Evolutionary conservation across 2,888 invertebrate species (phyloP), one percentile per base, ranked within the genome.

Genomic region (Dicranocentrus wangi): DNA sequence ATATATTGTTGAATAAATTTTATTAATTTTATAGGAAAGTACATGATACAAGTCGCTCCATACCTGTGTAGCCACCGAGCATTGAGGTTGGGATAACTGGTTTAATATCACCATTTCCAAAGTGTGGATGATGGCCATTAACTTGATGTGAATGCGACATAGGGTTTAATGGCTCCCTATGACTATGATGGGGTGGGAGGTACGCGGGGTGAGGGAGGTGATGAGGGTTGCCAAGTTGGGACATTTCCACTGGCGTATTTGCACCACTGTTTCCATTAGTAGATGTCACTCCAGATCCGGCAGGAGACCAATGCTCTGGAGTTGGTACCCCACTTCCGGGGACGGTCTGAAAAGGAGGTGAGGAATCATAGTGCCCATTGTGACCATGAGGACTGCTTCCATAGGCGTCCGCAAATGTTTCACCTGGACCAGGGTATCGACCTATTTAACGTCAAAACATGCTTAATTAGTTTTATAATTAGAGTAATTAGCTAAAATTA

Each of bases 261-360:
- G 79, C 85, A 71, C 86, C 85, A 82, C 84, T 86, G 66, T 68
- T 73, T 17, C 75, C 81, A 51, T 80, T 75, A n/a, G 53, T 42
- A 5, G 81, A 76, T 8, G 71, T 27, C 1, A 77, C 76, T 23
- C 76, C 76, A 19, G 83, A 83, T 65, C 83, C 83, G 10, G 84
- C 79, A 27, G 85, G 81, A 51, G 85, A 85, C 85, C 86, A 86
- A 61, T 86, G 86, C 19, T 87, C 88, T 83, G 87, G 88, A 79
- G 88, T 89, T 75, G 89, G 90, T 82, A 91, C 89, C 87, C 91
- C 86, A 51, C 83, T 91, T 86, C 91, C 92, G 60, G 93, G 93
- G 87, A 94, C 94, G 78, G 93, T 93, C 88, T 94, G 94, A 88
- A 94, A 94, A 83, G 93, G 92, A 82, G 92, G 90, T 69, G 91